phyloP scores from a whole-genome alignment of 2,888 invertebrate genomes.

The Exocentrus adspersus region DNA sequence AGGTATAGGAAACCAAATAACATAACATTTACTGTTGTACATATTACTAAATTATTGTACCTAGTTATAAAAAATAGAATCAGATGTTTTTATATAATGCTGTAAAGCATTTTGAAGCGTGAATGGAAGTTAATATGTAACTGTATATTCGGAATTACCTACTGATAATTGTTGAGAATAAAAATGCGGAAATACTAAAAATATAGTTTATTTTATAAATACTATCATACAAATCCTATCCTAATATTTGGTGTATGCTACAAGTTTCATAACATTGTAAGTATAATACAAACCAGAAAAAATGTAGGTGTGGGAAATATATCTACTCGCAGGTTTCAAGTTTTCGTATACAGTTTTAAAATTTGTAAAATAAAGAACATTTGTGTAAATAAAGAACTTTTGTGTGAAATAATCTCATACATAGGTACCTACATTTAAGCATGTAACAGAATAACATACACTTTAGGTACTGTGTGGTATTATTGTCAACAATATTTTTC shows the following conservation, averaged over 20 bases:
- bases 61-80: constrained; percentile 12
- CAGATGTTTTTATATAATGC: constrained; percentile 8
- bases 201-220: constrained; percentile 12
- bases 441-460: too few species aligned
- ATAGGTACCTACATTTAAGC: too few species aligned
- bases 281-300: too few species aligned
- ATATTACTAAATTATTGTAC: constrained; percentile 33
- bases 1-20: constrained; percentile 33
- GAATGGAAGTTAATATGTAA: constrained; percentile 3
- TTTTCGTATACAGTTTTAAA: too few species aligned
- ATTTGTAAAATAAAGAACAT: too few species aligned
- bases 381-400: too few species aligned
- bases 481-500: too few species aligned
- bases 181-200: constrained; percentile 16
- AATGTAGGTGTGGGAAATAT: too few species aligned
- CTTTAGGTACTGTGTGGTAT: too few species aligned
- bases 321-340: too few species aligned
- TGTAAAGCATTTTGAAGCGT: constrained; percentile 4
- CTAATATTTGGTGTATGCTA: constrained; percentile 13
- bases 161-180: constrained; percentile 11
- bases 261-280: not conserved
- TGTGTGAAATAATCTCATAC: too few species aligned
- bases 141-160: constrained; percentile 17
- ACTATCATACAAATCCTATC: not conserved
- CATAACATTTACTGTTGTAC: constrained; percentile 28